A percentile compares a stretch with the other conserved stretches of the same genome.
Evolutionary conservation across 2,888 invertebrate genomes (phyloP).

Genomic region (Melolontha melolontha): DNA sequence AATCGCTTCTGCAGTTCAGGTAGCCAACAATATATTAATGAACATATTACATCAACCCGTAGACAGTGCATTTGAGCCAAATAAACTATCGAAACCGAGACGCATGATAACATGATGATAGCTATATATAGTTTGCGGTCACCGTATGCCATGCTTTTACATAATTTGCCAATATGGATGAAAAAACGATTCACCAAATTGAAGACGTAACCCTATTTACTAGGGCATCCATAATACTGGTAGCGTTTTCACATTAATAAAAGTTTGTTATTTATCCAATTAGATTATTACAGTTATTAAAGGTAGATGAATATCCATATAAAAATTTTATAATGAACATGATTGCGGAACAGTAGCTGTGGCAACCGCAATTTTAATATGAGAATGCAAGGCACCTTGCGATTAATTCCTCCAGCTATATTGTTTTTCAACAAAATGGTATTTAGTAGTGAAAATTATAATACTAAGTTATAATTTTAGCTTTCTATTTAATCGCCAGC

Average conservation of each 20-base stretch:
- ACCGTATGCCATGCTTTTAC: slow-evolving; percentile 25
- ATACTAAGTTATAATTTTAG: neutral
- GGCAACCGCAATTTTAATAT: slow-evolving; percentile 31
- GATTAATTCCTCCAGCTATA: slow-evolving; percentile 30
- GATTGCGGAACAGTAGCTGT: slow-evolving; percentile 42
- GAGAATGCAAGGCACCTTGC: slow-evolving; percentile 29
- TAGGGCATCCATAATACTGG: slow-evolving; percentile 33
- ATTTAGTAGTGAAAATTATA: neutral
- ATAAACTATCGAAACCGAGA: slow-evolving; percentile 20
- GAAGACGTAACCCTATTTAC: slow-evolving; percentile 15
- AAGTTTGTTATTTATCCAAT: slow-evolving; percentile 44
- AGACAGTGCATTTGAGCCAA: slow-evolving; percentile 8
- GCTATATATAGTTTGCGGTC: slow-evolving; percentile 14
- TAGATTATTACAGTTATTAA: slow-evolving; percentile 45
- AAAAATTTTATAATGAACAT: slow-evolving; percentile 43
- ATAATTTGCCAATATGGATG: slow-evolving; percentile 42
- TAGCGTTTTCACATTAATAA: slow-evolving; percentile 38
- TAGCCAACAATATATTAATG: slow-evolving; percentile 31
- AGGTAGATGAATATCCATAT: slow-evolving; percentile 36
- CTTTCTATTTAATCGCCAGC: slow-evolving; percentile 1
- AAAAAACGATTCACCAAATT: slow-evolving; percentile 38
- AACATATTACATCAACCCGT: slow-evolving; percentile 19
- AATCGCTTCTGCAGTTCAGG: slow-evolving; percentile 6
- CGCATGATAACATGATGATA: slow-evolving; percentile 25
- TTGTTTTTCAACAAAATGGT: neutral